Evolutionary conservation across 2,888 invertebrate species (phyloP), one percentile per base, ranked within the genome.

Genomic region (Dryomyza anilis): DNA sequence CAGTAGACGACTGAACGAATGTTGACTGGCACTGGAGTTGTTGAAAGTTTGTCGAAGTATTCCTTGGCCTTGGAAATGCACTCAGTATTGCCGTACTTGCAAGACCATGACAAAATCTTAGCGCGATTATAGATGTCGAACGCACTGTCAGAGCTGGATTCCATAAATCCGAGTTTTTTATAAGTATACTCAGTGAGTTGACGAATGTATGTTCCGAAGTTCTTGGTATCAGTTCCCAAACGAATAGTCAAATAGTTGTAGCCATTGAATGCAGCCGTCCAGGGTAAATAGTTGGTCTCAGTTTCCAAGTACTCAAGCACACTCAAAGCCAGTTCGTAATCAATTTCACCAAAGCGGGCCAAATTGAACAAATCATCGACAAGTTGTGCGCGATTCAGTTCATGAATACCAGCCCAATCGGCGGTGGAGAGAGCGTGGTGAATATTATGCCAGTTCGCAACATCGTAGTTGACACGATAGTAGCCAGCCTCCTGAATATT

Each of bases 271-370:
- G 90, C 89, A 0, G 91, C 85, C n/a, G 85, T 84, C 94, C 94
- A 95, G 0, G 95, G 93, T n/a, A 91, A 85, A 73, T 92, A 93
- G 2, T 89, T 87, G 0, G 81, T 85, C 79, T 92, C 92, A 7
- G 85, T 79, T 43, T 83, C 80, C 67, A 96, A 83, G 84, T 93
- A 95, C 1, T 86, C 85, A 0, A 90, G 84, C 36, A 92, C 85
- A 39, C 87, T 83, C 33, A 95, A 86, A 81, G 82, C 83, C 8
- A 79, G 68, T 2, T 77, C 74, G 70, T 85, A 85, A 21, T 80
- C 84, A 65, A 89, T 74, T 36, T 85, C 77, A 10, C 86, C 87
- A 56, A 86, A 86, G 62, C 86, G 83, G 4, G 89, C 90, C 61
- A 90, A 80, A 69, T 87, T 87, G 68, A 89, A 86, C 4, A 89